Base-by-base conservation (phyloP, 1,140 invertebrate genomes). In the Sesamia nonagrioides region DNA sequence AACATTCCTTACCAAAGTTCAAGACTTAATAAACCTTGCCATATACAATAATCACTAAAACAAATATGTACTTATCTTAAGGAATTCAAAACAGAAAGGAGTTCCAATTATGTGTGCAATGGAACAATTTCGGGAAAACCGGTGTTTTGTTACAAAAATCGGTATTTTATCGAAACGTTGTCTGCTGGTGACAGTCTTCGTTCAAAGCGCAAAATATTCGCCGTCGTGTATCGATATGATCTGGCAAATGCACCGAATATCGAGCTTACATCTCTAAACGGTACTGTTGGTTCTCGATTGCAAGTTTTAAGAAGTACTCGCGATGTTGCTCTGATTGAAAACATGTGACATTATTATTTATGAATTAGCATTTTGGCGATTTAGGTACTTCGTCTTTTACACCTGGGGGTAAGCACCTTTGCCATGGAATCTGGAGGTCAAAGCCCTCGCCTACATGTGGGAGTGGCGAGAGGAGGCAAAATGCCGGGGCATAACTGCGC, bases 171-270 rank as follows among this genome's bases (percentile, higher is more conserved):
- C 87, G 78, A 27, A 54, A 63, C 72, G 54, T 42, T 17, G 60
- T 27, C 45, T 56, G 48, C 72, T 56, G 21, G 75, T 86, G 82
- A 85, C 84, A 84, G 77, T 81, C 61, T 84, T 77, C 79, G 84
- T 84, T 83, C 86, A 87, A 88, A 85, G 84, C 83, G 85, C 88
- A 89, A 89, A 91, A 89, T 91, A 92, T 93, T 92, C 88, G 78
- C 58, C 82, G 85, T 91, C 89, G 89, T 89, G 89, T 90, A 66
- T 80, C 77, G 90, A 93, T 93, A 89, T 79, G 79, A 93, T 92
- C 91, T 83, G 79, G 76, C 63, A 80, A 89, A 87, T 89, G 74
- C 80, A 71, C 74, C 71, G 83, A 88, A 85, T 88, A 90, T 91
- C 87, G 84, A 86, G 76, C 82, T 78, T 42, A 73, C 78, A 89